These are phyloP conservation scores for Chlorodrepanis virens DNA, from an alignment of 2,113 vertebrate species.

Conservation along the genomic window DNA sequence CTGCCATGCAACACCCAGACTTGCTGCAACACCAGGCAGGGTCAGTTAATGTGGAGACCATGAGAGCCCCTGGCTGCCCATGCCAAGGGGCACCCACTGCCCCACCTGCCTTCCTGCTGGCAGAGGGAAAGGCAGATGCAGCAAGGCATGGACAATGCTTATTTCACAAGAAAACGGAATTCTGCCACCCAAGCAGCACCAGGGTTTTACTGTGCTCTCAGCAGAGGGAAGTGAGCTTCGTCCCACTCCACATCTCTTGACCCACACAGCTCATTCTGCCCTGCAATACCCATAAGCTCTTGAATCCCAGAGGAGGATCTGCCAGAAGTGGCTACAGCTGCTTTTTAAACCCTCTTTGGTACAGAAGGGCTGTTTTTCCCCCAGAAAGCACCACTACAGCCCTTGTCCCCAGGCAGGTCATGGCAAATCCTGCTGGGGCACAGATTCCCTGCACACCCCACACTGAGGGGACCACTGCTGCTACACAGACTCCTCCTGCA, in stretches of 20 bases:
- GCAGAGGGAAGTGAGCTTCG: background rate
- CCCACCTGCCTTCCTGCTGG: background rate
- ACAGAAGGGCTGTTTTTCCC: background rate
- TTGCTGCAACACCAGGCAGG: accelerated
- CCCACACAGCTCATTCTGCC: background rate
- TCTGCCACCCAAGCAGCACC: background rate
- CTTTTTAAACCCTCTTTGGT: background rate
- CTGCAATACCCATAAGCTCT: background rate
- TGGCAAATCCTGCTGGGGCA: background rate
- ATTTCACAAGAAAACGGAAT: background rate
- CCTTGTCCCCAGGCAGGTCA: background rate
- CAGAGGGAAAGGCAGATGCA: background rate
- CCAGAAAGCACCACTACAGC: background rate
- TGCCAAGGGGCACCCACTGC: background rate
- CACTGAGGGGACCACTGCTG: background rate
- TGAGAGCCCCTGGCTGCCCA: background rate
- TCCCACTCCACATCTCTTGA: accelerated
- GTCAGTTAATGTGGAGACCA: background rate
- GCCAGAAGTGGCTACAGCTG: accelerated
- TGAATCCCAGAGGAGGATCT: background rate
- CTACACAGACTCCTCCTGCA: accelerated
- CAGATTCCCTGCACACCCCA: background rate
- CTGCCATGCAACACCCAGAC: background rate
- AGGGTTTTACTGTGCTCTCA: accelerated
- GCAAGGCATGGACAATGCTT: background rate